Evolutionary conservation across 2,888 invertebrate genomes (phyloP).

Genomic region (Eudasyphora cyanicolor): DNA sequence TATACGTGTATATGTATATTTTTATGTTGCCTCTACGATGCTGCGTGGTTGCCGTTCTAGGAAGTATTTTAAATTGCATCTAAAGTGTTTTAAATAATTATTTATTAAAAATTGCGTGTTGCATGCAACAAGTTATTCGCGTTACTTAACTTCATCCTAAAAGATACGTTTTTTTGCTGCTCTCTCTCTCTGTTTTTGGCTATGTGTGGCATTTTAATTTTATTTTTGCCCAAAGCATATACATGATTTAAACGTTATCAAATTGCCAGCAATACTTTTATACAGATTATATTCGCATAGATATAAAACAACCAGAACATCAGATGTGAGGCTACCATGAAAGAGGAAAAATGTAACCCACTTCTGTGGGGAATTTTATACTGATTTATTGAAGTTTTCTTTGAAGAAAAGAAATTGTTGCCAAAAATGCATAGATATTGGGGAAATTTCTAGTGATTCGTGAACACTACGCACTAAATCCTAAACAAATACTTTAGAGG

Average conservation of each 20-base stretch:
- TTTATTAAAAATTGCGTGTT: constrained; percentile 63
- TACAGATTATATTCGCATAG: not conserved
- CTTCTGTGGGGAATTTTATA: not conserved
- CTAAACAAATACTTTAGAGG: too few relatives aligned
- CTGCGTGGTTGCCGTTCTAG: constrained; percentile 43
- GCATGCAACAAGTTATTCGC: constrained; percentile 54
- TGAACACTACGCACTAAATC: too few relatives aligned
- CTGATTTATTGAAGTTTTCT: not conserved
- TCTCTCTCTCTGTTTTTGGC: too few relatives aligned
- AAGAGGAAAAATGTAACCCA: constrained; percentile 10
- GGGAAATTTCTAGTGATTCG: too few relatives aligned
- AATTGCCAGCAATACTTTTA: constrained; percentile 31
- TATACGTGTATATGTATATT: too few relatives aligned
- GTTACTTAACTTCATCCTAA: not conserved
- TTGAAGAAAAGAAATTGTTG: not conserved
- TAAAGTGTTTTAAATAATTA: constrained; percentile 65
- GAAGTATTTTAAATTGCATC: constrained; percentile 57
- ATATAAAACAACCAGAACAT: not conserved
- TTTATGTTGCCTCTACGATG: constrained; percentile 17
- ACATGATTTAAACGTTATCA: constrained; percentile 50
- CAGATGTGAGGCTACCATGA: not conserved
- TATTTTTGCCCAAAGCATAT: not conserved
- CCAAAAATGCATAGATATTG: not conserved
- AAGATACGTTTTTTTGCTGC: not conserved
- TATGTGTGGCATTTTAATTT: not conserved